Evolutionary conservation across 2,888 invertebrate species (phyloP), one percentile per base, ranked within the genome.

Genomic region (Caenorhabditis sp.): DNA sequence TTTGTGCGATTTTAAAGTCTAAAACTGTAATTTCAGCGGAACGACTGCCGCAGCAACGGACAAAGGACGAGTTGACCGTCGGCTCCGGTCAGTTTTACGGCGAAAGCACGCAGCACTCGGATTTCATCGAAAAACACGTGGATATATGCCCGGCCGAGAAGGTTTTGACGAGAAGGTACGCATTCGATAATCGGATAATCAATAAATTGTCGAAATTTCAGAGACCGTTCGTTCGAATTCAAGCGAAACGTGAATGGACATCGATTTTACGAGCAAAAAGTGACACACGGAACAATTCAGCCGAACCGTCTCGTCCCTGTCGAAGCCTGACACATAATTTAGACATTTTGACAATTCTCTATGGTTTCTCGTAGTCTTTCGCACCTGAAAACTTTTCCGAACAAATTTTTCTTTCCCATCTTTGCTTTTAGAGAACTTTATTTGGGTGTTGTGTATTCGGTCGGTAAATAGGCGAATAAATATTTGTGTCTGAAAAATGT

Each of bases 101-200:
- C 20, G 70, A 74, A n/a, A 59, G 79, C 4, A 83, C 83, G 0
- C 83, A 83, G n/a, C 66, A 75, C 41, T 61, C 56, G 24, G 82
- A 81, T 55, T 81, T 75, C 41, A 77, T 63, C 13, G 70, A 70
- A 41, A 80, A 82, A 45, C 74, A 79, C 15, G 78, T 79, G 13
- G 75, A 83, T 53, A 78, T 83, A 37, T 83, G 83, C 55, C 83
- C 83, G 15, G 83, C 81, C 20, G 83, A 79, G 37, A 82, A 81
- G 50, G 80, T 83, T 20, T 66, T 83, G 7, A 70, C 80, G 9
- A 55, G 79, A 66, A 55, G 82, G 82, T 82, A 17, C 11, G 52
- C 8, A 11, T 41, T 8, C n/a, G 11, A 30, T 20, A 22, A 20
- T 41, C n/a, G 26, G 11, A 24, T 8, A 6, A 20, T 6, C 22